A percentile compares a stretch with the other conserved stretches of the same genome.
These are phyloP conservation scores for Mola mola DNA, from an alignment of 2,113 vertebrate genomes.

Conservation along the genomic window DNA sequence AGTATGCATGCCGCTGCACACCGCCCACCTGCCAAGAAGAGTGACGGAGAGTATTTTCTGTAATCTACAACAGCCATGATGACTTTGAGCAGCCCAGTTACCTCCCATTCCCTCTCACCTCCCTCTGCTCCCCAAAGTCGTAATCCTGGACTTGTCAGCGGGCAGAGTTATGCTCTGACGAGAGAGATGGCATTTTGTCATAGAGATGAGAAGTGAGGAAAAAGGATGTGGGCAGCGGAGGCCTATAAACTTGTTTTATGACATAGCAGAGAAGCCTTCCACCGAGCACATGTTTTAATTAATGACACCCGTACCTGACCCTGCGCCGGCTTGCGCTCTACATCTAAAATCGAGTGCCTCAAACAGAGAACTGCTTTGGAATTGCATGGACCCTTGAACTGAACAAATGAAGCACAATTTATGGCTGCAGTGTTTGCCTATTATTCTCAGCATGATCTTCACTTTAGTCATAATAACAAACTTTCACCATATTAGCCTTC, in stretches of 20 bases:
- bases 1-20: conserved; percentile 56
- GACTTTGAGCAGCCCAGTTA: conserved; percentile 77
- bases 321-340: neutral
- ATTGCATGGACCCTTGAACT: conserved; percentile 22
- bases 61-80: conserved; percentile 78
- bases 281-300: conserved; percentile 76
- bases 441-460: conserved; percentile 19
- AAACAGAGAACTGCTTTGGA: no score
- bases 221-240: conserved; percentile 75
- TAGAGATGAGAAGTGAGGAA: conserved; percentile 75
- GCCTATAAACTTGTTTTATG: conserved; percentile 83
- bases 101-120: conserved; percentile 59
- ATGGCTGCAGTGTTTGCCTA: conserved; percentile 25
- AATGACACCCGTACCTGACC: conserved; percentile 66
- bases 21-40: conserved; percentile 73
- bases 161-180: conserved; percentile 74
- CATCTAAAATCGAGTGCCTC: no score
- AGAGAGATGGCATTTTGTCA: conserved; percentile 79
- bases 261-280: conserved; percentile 66
- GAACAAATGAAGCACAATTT: conserved; percentile 37
- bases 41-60: conserved; percentile 66
- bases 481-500: conserved; percentile 4
- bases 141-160: conserved; percentile 74
- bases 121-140: conserved; percentile 61
- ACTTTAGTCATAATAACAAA: conserved; percentile 21